These are phyloP conservation scores for Sebastes itinus DNA, from an alignment of 2,797 vertebrate genomes.

Conservation along the genomic window DNA sequence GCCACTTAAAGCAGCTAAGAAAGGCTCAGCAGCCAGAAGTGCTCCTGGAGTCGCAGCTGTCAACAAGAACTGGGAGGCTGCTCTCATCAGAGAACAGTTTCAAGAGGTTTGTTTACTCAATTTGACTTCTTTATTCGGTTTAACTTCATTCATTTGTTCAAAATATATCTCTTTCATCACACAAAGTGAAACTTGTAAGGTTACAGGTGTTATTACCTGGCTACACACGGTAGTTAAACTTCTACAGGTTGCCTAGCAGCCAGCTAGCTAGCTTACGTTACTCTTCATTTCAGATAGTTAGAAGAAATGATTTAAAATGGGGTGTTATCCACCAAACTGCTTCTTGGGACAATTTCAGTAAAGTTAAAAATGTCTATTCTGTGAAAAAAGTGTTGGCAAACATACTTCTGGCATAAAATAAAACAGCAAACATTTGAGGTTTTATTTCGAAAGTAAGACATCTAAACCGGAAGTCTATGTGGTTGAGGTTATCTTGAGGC, in stretches of 20 bases:
- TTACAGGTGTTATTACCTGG: not conserved
- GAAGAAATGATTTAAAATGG: not conserved
- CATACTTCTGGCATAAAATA: not conserved
- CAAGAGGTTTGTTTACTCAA: slow-evolving; percentile 71
- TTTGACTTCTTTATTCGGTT: not conserved
- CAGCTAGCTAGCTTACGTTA: not conserved
- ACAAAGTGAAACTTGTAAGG: not conserved
- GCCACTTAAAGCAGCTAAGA: slow-evolving; percentile 65
- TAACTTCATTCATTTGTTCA: not conserved
- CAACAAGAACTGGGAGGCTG: slow-evolving; percentile 69
- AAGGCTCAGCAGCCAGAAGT: slow-evolving; percentile 2
- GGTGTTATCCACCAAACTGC: not conserved
- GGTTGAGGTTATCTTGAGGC: not conserved
- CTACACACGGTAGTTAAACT: too few species aligned
- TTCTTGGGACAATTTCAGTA: not conserved
- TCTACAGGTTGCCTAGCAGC: not conserved
- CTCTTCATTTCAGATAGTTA: not conserved
- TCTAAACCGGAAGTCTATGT: not conserved
- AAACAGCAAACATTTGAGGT: not conserved
- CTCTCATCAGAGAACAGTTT: slow-evolving; percentile 57
- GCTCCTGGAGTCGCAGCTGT: not conserved
- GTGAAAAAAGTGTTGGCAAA: not conserved
- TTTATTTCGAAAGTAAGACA: not conserved
- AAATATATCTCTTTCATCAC: not conserved
- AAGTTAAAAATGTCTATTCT: not conserved